Evolutionary conservation across 2,888 invertebrate genomes (phyloP), one percentile per base, ranked within the genome.

Genomic region (Plebejus argus): DNA sequence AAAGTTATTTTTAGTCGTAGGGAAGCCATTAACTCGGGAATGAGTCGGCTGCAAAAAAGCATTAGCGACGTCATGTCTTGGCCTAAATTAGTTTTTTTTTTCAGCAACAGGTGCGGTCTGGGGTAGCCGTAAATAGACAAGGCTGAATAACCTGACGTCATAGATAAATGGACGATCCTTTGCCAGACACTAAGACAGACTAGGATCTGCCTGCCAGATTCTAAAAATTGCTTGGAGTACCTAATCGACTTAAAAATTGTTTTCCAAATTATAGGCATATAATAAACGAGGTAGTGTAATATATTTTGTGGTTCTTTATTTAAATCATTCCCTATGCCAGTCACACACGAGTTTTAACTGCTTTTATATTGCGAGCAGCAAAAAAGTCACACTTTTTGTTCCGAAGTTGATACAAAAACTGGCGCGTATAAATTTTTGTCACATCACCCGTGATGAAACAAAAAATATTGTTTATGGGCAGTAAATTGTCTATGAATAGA

Each of bases 401-500:
- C 18, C 53, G 18, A 66, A 66, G 15, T 33, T 66, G 66, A 66
- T 66, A 66, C 71, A 39, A 71, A 39, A 74, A 74, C 74, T 23
- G 49, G 2, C 28, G 23, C 33, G 18, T 49, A 28, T 49, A 28
- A 74, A 74, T 53, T 28, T 74, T 49, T 49, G 49, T 74, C 49
- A 53, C 18, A 20, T 49, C 49, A 74, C 3, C 23, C 15, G 33
- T 28, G 23, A 23, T 6, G 49, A 74, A 6, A 45, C 49, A 72
- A 20, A 72, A 39, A 74, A 28, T 49, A 74, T 53, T 81, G 81
- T 81, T 78, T 79, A 80, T 78, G 79, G 80, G 77, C 77, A 81
- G 82, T 83, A 83, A 82, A 82, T 79, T 81, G 77, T 80, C 82
- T 80, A 78, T 83, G 81, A 83, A 83, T 83, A 83, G 83, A 80